Conservation (phyloP, 2,113 vertebrate species). For the Heterotilapia buettikoferi region DNA sequence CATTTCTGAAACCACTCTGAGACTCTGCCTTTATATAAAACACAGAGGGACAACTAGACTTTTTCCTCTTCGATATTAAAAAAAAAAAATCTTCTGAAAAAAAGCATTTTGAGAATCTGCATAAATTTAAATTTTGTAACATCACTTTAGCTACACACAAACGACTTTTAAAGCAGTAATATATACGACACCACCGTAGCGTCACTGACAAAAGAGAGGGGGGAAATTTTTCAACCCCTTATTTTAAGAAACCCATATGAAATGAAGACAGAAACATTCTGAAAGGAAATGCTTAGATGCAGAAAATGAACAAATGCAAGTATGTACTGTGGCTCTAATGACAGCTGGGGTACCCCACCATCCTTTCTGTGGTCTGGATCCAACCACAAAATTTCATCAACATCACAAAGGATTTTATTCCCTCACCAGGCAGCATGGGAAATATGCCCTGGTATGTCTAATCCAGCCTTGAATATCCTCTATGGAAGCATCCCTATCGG, state of each 20-base stretch:
- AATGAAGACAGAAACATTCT: not conserved
- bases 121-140: not conserved
- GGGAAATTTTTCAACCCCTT: accelerated
- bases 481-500: not conserved
- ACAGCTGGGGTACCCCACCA: not conserved
- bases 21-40: not conserved
- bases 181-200: accelerated
- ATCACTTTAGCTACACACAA: not conserved
- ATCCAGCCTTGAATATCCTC: not conserved
- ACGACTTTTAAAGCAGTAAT: not conserved
- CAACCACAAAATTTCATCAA: not conserved
- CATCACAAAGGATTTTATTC: not conserved
- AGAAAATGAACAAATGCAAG: not conserved
- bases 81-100: not conserved
- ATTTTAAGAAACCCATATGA: not conserved
- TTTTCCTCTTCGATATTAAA: not conserved
- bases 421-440: not conserved
- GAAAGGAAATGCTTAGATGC: not conserved
- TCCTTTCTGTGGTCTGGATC: not conserved
- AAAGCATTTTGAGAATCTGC: not conserved
- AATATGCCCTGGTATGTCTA: not conserved
- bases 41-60: not conserved
- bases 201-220: accelerated
- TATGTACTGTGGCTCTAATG: not conserved
- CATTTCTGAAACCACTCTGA: not conserved